These are phyloP conservation scores for Axis porcinus DNA, from an alignment of 2,113 vertebrate genomes.

Conservation along the genomic window DNA sequence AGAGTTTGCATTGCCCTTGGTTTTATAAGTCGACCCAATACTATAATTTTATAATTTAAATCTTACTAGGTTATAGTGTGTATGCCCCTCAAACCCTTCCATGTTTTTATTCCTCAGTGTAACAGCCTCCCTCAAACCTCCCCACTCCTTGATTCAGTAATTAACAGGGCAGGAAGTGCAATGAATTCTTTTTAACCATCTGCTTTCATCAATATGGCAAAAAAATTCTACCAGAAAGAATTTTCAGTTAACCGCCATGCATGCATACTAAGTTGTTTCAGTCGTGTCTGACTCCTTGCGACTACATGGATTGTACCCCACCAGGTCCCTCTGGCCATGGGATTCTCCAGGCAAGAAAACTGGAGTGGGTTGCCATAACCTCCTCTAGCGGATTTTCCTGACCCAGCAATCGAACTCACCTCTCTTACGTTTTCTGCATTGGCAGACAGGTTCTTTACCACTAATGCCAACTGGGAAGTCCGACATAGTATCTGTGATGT, in stretches of 20 bases:
- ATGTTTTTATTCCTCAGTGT: neutral
- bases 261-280: neutral
- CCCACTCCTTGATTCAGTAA: neutral
- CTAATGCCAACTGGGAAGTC: neutral
- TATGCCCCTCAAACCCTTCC: neutral
- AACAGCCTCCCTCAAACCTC: neutral
- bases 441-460: neutral
- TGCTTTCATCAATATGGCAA: neutral
- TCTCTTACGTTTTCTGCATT: neutral
- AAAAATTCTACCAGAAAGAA: neutral
- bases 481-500: constrained; percentile 10
- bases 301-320: neutral
- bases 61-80: neutral
- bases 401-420: neutral
- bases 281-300: accelerated
- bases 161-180: neutral
- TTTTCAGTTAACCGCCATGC: neutral
- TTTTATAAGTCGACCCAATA: neutral
- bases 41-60: neutral
- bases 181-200: neutral
- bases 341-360: neutral
- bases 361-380: neutral
- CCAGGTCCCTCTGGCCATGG: neutral
- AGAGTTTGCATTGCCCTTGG: neutral
- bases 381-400: neutral